phyloP scores from a whole-genome alignment of 2,113 vertebrate species.

The Chaenocephalus aceratus region DNA sequence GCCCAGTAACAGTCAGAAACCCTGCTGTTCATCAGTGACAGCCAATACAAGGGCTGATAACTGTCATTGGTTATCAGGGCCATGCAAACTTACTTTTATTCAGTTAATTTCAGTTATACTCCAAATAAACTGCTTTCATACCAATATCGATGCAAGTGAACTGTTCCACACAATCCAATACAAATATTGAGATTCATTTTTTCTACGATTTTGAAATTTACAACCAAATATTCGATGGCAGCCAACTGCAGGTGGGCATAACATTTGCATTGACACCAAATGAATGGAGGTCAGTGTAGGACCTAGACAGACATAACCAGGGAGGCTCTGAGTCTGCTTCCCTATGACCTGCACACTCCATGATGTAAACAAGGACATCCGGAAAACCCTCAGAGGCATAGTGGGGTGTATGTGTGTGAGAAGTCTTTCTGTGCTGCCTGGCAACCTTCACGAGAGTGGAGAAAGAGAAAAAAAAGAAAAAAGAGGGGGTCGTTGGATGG shows the following conservation, averaged over 20 bases:
- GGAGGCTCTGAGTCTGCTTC: conserved; percentile 66
- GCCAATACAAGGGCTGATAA: conserved; percentile 26
- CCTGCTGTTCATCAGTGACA: conserved; percentile 42
- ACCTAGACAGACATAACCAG: conserved; percentile 59
- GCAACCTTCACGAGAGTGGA: conserved; percentile 75
- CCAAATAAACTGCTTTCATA: background rate
- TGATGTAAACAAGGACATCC: conserved; percentile 84
- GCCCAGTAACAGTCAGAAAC: conserved; percentile 51
- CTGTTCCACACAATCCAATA: conserved; percentile 1
- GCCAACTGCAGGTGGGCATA: conserved; percentile 6
- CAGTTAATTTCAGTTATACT: background rate
- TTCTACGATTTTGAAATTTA: background rate
- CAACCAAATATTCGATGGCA: background rate
- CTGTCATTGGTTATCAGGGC: conserved; percentile 1
- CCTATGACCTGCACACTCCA: conserved; percentile 73
- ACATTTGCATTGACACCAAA: conserved; percentile 49
- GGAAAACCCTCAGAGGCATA: conserved; percentile 79
- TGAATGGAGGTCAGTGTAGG: conserved; percentile 61
- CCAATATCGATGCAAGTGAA: background rate
- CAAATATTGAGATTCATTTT: background rate
- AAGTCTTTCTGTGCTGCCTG: conserved; percentile 82
- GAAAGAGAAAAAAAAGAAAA: conserved; percentile 49
- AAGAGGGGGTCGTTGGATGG: conserved; percentile 47
- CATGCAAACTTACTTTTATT: conserved; percentile 5
- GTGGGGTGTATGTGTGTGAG: conserved; percentile 76